These are phyloP conservation scores for Homarus americanus DNA, from an alignment of 1,140 invertebrate genomes.

Conservation along the genomic window DNA sequence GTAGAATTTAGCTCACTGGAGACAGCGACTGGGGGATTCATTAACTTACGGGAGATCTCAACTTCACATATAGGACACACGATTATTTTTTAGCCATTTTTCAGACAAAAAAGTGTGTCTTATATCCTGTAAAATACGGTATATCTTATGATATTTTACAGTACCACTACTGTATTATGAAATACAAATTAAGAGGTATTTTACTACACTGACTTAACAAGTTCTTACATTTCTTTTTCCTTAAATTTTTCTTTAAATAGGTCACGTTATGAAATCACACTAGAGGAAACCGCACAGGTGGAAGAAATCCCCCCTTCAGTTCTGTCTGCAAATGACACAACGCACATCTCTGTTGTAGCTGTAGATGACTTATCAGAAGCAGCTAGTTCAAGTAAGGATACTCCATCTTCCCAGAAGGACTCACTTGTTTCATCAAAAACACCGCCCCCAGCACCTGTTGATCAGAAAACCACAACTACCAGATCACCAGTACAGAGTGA, in stretches of 20 bases:
- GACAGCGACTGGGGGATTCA: no score
- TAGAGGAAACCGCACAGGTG: constrained; percentile 45
- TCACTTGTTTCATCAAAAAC: background rate
- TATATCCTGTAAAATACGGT: no score
- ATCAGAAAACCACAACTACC: constrained; percentile 6
- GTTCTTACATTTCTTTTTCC: no score
- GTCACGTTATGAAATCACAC: constrained; percentile 51
- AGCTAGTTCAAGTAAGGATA: background rate
- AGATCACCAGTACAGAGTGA: constrained; percentile 44
- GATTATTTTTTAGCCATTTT: no score
- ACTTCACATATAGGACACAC: no score
- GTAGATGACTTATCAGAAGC: constrained; percentile 52
- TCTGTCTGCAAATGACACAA: constrained; percentile 42
- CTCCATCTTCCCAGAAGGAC: background rate
- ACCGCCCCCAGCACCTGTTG: background rate
- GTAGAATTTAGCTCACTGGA: no score
- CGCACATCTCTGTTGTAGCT: constrained; percentile 75
- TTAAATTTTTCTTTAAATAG: constrained; percentile 35
- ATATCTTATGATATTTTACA: no score
- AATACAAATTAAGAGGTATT: no score
- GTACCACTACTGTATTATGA: no score
- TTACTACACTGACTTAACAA: no score
- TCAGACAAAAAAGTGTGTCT: no score
- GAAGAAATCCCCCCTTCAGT: constrained; percentile 21
- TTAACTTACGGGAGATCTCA: no score